A percentile compares a stretch with the other conserved stretches of the same genome.
These are phyloP conservation scores for Battus philenor DNA, from an alignment of 1,140 invertebrate genomes.

Conservation along the genomic window DNA sequence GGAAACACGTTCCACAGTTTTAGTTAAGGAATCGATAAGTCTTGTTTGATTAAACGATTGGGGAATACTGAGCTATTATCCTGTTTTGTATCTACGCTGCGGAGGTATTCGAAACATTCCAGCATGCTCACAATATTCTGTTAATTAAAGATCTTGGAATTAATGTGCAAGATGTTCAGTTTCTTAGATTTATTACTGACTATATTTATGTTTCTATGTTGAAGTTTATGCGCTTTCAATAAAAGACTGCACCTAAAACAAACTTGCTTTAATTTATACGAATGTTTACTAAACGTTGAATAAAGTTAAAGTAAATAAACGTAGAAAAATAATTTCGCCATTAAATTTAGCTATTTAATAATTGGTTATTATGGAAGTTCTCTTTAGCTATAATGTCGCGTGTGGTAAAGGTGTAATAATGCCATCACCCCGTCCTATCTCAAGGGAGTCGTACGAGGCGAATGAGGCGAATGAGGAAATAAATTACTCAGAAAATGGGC, in stretches of 20 bases:
- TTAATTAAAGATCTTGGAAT: conserved; percentile 18
- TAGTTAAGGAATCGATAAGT: conserved; percentile 52
- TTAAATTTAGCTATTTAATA: too few species aligned
- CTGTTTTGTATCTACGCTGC: conserved; percentile 25
- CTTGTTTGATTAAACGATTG: conserved; percentile 52
- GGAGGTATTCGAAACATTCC: conserved; percentile 20
- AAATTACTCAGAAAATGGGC: conserved; percentile 5
- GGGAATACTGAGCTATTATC: conserved; percentile 40
- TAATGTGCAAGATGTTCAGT: background rate
- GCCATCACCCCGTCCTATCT: background rate
- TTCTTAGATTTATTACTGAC: background rate
- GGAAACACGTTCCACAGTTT: conserved; percentile 51
- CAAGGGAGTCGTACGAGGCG: background rate
- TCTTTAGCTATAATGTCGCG: background rate
- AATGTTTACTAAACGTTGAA: too few species aligned
- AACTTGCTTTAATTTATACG: too few species aligned
- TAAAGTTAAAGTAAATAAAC: too few species aligned
- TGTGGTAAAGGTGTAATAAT: background rate
- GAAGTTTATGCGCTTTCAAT: too few species aligned
- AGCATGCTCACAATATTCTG: conserved; percentile 14
- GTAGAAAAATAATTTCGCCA: too few species aligned
- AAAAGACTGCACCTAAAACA: too few species aligned
- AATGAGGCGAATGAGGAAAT: conserved; percentile 4
- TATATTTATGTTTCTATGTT: too few species aligned
- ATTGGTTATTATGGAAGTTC: too few species aligned